Evolutionary conservation across 2,797 vertebrate species (phyloP).

Genomic region (Ctenopoma multispine): DNA sequence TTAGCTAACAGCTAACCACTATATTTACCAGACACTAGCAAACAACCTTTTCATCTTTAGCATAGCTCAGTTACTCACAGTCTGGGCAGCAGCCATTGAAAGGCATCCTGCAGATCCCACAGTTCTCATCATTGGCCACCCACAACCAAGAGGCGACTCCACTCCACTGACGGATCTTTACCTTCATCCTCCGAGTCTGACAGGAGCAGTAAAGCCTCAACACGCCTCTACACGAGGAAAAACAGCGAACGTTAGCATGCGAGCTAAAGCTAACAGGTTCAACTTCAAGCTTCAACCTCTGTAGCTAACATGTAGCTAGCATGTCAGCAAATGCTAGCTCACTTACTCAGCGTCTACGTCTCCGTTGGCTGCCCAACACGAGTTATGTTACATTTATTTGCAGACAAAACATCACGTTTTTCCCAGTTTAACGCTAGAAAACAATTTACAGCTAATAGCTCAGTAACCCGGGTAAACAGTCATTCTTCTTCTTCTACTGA

Average conservation of each 20-base stretch:
- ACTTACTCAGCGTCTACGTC: background rate
- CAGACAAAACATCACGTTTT: background rate
- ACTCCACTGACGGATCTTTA: slow-evolving; percentile 93
- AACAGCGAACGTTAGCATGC: slow-evolving; percentile 14
- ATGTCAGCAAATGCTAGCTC: background rate
- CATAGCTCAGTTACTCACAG: slow-evolving; percentile 84
- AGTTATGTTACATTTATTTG: background rate
- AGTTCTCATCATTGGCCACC: slow-evolving; percentile 98
- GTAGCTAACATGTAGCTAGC: no score
- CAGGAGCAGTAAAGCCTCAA: background rate
- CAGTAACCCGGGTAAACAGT: background rate
- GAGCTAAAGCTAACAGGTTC: slow-evolving; percentile 8
- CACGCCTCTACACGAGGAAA: background rate
- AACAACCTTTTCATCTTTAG: no score
- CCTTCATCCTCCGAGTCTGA: slow-evolving; percentile 84
- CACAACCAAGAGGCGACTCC: slow-evolving; percentile 96
- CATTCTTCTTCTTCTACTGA: slow-evolving; percentile 11
- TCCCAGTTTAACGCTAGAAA: background rate
- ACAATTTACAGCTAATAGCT: no score
- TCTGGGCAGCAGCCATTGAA: slow-evolving; percentile 98
- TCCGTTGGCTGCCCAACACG: background rate
- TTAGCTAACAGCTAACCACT: no score
- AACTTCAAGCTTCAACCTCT: background rate
- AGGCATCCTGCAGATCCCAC: slow-evolving; percentile 96
- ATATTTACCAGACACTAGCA: no score